These are phyloP conservation scores for Turdus rufiventris DNA, from an alignment of 2,113 vertebrate species.

Conservation along the genomic window DNA sequence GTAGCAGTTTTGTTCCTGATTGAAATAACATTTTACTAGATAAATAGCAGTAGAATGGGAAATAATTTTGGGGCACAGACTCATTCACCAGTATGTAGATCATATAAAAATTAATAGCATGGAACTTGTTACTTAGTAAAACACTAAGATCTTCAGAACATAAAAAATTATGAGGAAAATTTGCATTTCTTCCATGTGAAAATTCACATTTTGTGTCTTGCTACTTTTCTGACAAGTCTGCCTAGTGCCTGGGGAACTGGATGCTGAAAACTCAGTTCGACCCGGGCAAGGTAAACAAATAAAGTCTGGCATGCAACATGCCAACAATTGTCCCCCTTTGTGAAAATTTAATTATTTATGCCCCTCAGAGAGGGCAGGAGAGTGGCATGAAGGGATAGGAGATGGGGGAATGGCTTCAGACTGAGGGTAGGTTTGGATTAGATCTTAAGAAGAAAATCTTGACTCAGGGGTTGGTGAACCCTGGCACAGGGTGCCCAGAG, in stretches of 20 bases:
- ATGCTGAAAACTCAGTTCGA: neutral
- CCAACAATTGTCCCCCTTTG: neutral
- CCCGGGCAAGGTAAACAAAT: neutral
- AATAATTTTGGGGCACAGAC: neutral
- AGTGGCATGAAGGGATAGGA: neutral
- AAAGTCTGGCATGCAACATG: neutral
- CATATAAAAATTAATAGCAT: neutral
- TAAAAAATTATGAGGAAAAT: neutral
- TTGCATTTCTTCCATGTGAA: neutral
- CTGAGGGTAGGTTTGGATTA: neutral
- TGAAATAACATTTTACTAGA: neutral
- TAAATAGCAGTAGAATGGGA: neutral
- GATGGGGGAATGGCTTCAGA: neutral
- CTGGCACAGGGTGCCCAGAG: too few relatives aligned
- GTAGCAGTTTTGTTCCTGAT: neutral
- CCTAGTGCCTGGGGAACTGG: neutral
- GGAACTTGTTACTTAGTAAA: neutral
- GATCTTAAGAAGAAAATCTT: neutral
- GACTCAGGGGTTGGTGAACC: neutral
- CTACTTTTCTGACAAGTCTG: neutral
- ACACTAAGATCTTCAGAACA: neutral
- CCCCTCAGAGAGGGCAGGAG: neutral
- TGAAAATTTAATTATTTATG: neutral
- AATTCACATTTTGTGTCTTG: neutral
- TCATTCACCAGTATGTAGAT: neutral